Evolutionary conservation across 2,888 invertebrate genomes (phyloP).

Genomic region (Lapara coniferarum): DNA sequence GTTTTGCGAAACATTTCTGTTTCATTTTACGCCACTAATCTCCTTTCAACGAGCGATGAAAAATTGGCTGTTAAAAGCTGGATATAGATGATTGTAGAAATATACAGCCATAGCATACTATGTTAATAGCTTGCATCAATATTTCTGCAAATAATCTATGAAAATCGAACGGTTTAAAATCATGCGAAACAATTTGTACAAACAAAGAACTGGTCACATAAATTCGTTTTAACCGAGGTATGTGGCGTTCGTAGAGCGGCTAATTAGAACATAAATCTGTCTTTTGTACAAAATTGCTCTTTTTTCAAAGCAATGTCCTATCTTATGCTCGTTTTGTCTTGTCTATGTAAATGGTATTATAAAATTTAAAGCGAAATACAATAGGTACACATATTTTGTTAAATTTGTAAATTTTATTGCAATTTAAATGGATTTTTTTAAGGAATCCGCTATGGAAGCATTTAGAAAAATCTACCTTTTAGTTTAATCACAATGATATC

Average conservation of each 20-base stretch:
- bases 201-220: slow-evolving; percentile 70
- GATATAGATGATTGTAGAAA: background rate
- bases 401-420: no score
- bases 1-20: background rate
- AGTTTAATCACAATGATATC: no score
- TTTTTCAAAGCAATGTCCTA: slow-evolving; percentile 4
- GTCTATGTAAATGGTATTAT: background rate
- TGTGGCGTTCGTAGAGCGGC: slow-evolving; percentile 60
- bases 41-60: slow-evolving; percentile 12
- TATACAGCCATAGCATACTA: background rate
- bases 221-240: slow-evolving; percentile 70
- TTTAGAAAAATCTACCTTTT: no score
- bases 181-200: slow-evolving; percentile 67
- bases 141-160: slow-evolving; percentile 34
- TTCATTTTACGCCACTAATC: slow-evolving; percentile 1
- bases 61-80: slow-evolving; percentile 6
- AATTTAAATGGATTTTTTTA: no score
- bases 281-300: slow-evolving; percentile 41
- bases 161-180: slow-evolving; percentile 50
- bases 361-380: background rate
- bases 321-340: background rate
- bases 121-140: slow-evolving; percentile 3
- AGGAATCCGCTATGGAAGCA: no score
- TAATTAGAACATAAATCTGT: slow-evolving; percentile 79
- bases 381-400: no score